phyloP scores from a whole-genome alignment of 2,113 vertebrate species.

The Hyla sarda region DNA sequence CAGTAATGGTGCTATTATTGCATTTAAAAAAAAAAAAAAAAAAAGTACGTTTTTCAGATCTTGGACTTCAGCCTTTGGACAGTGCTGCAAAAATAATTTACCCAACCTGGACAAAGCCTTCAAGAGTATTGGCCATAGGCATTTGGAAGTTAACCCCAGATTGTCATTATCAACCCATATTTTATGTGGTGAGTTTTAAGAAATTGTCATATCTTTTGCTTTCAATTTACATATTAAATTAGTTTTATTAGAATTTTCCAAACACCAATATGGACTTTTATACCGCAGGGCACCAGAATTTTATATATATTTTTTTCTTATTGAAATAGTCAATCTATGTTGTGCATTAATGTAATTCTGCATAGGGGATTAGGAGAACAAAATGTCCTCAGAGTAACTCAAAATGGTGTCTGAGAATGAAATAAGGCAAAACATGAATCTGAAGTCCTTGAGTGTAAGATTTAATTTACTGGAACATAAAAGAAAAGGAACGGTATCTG shows the following conservation, averaged over 20 bases:
- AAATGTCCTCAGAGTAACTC: background rate
- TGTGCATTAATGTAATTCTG: background rate
- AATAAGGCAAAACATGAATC: background rate
- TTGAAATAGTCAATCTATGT: background rate
- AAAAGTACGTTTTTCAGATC: too few species aligned
- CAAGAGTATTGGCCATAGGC: too few species aligned
- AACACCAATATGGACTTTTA: too few species aligned
- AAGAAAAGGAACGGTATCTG: conserved; percentile 15
- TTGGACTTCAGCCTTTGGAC: too few species aligned
- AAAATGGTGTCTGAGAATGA: conserved; percentile 12
- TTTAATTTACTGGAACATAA: conserved; percentile 22
- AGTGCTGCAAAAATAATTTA: too few species aligned
- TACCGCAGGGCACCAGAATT: background rate
- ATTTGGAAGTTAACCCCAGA: background rate
- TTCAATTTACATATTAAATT: too few species aligned
- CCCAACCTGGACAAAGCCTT: too few species aligned
- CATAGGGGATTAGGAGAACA: background rate
- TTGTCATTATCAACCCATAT: background rate
- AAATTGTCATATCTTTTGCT: background rate
- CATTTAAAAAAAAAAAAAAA: too few species aligned
- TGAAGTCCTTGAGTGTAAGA: conserved; percentile 11
- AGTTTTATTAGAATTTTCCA: too few species aligned
- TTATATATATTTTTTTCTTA: background rate
- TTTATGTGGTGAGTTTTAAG: too few species aligned
- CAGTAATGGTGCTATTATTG: too few species aligned